phyloP scores from a whole-genome alignment of 2,888 invertebrate genomes.

The Hipparchia sbordonii region DNA sequence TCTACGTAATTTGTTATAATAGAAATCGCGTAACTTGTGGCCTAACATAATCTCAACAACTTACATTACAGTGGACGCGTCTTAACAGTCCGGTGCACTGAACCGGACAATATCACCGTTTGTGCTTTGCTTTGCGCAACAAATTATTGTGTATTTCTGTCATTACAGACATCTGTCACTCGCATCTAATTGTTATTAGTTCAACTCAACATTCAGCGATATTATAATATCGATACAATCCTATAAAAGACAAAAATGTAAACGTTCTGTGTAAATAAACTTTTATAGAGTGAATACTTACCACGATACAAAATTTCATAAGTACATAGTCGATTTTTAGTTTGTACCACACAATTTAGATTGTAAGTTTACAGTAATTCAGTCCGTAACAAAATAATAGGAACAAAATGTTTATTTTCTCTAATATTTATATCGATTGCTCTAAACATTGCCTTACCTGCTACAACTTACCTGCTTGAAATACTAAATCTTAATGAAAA shows the following conservation, averaged over 20 bases:
- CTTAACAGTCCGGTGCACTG: conserved; percentile 72
- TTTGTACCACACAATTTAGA: too few species aligned
- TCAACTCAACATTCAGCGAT: not conserved
- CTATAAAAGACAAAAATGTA: not conserved
- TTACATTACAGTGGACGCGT: conserved; percentile 76
- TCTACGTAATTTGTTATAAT: too few species aligned
- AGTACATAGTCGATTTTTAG: too few species aligned
- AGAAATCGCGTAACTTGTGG: conserved; percentile 46
- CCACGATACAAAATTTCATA: too few species aligned
- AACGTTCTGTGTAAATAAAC: too few species aligned
- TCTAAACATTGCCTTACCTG: too few species aligned
- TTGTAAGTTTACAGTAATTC: too few species aligned
- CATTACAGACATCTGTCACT: conserved; percentile 30
- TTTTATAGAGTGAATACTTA: not conserved
- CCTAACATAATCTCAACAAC: conserved; percentile 67
- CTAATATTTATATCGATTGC: too few species aligned
- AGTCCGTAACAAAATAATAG: too few species aligned
- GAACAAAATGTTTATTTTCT: too few species aligned
- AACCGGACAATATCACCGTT: conserved; percentile 74
- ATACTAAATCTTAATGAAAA: too few species aligned
- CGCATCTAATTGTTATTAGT: conserved; percentile 20
- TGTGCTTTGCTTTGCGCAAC: conserved; percentile 53
- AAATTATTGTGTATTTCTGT: conserved; percentile 37
- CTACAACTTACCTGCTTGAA: too few species aligned
- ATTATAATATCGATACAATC: not conserved